Conservation (phyloP, 2,888 invertebrate genomes). For the Rotaria magnacalcarata region DNA sequence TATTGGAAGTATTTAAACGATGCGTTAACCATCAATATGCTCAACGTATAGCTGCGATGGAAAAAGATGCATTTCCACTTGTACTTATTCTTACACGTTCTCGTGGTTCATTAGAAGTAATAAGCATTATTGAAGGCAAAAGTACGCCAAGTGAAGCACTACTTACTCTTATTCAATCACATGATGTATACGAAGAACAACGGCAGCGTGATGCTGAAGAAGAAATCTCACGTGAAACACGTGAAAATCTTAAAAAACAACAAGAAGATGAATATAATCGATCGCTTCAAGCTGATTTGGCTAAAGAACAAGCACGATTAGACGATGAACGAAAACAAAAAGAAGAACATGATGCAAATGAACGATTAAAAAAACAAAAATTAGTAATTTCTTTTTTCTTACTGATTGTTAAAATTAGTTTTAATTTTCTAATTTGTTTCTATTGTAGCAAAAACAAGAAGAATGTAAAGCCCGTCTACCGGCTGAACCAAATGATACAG, state of each 20-base stretch:
- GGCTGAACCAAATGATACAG: constrained; percentile 56
- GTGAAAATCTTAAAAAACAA: constrained; percentile 82
- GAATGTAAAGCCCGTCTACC: constrained; percentile 58
- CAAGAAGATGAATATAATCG: constrained; percentile 87
- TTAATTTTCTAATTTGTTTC: not conserved
- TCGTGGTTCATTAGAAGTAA: constrained; percentile 80
- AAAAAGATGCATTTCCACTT: constrained; percentile 79
- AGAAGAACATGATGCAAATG: constrained; percentile 66
- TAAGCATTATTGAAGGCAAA: constrained; percentile 77
- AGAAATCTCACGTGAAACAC: constrained; percentile 60
- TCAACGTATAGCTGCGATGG: constrained; percentile 76
- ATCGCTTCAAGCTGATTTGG: constrained; percentile 75
- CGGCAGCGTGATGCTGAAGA: constrained; percentile 72
- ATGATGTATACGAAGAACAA: constrained; percentile 75
- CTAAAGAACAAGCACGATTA: constrained; percentile 50
- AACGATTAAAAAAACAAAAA: constrained; percentile 67
- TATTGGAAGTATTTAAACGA: constrained; percentile 53
- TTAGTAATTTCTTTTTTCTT: not conserved
- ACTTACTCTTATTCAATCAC: constrained; percentile 77
- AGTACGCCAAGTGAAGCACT: constrained; percentile 83
- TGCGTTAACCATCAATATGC: constrained; percentile 75
- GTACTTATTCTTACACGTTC: constrained; percentile 81
- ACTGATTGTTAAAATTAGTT: not conserved
- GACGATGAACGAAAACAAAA: constrained; percentile 69
- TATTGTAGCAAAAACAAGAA: constrained; percentile 56